Base-by-base conservation (phyloP, 2,797 vertebrate species). In the Bovichtus diacanthus region DNA sequence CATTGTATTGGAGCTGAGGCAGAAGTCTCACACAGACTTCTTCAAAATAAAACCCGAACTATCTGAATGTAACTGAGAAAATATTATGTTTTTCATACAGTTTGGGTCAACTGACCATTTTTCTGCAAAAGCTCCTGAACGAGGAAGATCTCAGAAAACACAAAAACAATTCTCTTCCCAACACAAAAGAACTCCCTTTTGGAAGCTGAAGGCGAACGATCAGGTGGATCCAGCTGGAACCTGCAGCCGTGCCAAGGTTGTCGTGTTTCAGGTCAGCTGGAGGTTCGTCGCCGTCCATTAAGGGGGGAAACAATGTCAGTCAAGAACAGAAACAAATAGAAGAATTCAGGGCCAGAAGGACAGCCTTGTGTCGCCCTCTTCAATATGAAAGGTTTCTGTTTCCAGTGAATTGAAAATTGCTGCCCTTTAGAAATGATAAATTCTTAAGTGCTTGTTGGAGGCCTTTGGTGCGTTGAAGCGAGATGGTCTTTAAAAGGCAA, bases 401-500 rank as follows among this genome's bases (percentile, higher is more conserved):
- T 63, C 38, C 65, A 19, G 34, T 66, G 51, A 70, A 71, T 62
- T 62, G 38, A 47, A 75, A 77, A 82, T 67, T 16, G 15, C 60
- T 21, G 64, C 69, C 55, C 59, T 81, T 79, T 62, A 56, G 55
- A 89, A 78, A 68, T 15, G 9, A 38, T 54, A 3, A 58, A 65
- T 59, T 79, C 60, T 70, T 34, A 67, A 76, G 69, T 66, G 58
- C 29, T 70, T 2, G 58, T 66, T 34, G 31, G 62, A 56, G 43
- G 27, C 44, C 36, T 31, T 51, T 6, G 2, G 21, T 31, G 70
- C 64, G 11, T 9, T 21, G 60, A 59, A 54, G 54, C n/a, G 15
- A 47, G 49, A 7, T 36, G 36, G 19, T 50, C 76, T 83, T 64
- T 74, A 72, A 76, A 68, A 83, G 55, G 21, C 74, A 84, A 85